phyloP scores from a whole-genome alignment of 2,113 vertebrate genomes.

The Chelonoidis abingdonii region DNA sequence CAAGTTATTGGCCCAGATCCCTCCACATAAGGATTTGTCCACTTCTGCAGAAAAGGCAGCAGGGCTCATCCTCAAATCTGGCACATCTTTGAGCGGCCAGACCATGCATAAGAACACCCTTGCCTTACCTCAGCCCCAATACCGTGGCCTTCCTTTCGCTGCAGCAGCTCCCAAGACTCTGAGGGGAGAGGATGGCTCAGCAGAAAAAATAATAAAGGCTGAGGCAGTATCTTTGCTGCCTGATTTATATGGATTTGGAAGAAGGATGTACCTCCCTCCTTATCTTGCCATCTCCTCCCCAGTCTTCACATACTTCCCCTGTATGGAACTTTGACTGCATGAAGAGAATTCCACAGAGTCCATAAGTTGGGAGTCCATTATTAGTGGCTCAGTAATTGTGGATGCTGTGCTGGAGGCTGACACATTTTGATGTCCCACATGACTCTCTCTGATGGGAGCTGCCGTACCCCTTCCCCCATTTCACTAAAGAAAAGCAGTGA shows the following conservation, averaged over 20 bases:
- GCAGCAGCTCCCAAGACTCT: background rate
- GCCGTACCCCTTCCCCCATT: background rate
- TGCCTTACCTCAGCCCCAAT: background rate
- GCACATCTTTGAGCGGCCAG: background rate
- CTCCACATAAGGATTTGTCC: background rate
- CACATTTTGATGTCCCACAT: slow-evolving; percentile 6
- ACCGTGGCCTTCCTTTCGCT: background rate
- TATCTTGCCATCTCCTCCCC: background rate
- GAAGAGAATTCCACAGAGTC: background rate
- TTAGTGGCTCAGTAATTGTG: background rate
- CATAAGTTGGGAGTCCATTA: background rate
- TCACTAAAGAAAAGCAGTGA: slow-evolving; percentile 5
- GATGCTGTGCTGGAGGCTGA: slow-evolving; percentile 38
- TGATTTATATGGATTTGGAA: background rate
- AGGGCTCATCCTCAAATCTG: background rate
- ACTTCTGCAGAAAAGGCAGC: background rate
- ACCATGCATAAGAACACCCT: background rate
- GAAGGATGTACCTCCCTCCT: background rate
- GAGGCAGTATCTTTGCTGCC: background rate
- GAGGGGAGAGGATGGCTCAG: background rate
- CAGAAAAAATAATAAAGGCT: background rate
- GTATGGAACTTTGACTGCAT: background rate
- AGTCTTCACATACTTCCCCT: background rate
- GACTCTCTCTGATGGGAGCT: slow-evolving; percentile 49
- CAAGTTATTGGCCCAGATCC: background rate